Conservation (phyloP, 1,140 invertebrate genomes). For the Nebria ingens region DNA sequence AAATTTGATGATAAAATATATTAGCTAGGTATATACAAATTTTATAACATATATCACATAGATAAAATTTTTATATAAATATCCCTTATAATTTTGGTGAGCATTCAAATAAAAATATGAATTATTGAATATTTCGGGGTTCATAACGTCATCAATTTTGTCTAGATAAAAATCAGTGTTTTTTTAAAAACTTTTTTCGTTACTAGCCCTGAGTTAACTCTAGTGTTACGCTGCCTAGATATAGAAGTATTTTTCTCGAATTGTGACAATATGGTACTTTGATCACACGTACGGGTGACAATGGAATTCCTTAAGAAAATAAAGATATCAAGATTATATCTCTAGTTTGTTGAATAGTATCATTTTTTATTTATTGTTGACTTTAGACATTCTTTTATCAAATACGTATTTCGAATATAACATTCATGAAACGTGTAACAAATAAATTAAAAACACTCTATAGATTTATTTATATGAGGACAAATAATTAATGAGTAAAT, state of each 20-base stretch:
- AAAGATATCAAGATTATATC: background rate
- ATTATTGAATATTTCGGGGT: background rate
- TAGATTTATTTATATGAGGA: no score
- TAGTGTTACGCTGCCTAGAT: no score
- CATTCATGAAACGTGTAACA: no score
- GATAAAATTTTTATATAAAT: no score
- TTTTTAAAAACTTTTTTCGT: background rate
- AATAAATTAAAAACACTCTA: no score
- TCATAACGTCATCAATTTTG: background rate
- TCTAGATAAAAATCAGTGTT: background rate
- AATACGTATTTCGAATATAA: background rate
- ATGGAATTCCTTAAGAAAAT: background rate
- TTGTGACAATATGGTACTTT: background rate
- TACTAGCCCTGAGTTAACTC: background rate
- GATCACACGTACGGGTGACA: background rate
- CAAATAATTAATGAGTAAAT: no score
- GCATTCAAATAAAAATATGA: no score
- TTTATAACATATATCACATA: no score
- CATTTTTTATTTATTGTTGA: background rate
- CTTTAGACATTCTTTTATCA: background rate
- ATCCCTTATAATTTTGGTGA: no score
- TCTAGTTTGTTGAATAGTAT: background rate
- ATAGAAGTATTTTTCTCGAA: no score
- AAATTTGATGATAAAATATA: no score
- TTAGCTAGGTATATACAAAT: no score